Evolutionary conservation across 2,888 invertebrate species (phyloP), one percentile per base, ranked within the genome.

Genomic region (Boloria euphrosyne): DNA sequence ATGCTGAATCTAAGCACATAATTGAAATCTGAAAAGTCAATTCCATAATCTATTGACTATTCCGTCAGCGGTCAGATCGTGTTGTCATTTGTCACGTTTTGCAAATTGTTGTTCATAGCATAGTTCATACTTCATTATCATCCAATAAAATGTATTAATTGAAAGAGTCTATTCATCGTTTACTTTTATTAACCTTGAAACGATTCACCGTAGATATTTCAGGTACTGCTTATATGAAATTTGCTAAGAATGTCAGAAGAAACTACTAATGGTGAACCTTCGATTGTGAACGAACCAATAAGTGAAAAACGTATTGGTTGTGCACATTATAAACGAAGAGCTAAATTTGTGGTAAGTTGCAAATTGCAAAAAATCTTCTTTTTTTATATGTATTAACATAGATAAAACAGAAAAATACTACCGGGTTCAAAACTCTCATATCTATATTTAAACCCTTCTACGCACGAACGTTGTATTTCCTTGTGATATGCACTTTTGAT

Each of bases 291-390:
- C 53, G 86, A 84, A 68, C 72, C 77, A 70, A 79, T 73, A 66
- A 77, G 74, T 71, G 90, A 90, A 78, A 92, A 94, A 84, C 90
- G 93, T 27, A 87, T 94, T 73, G 97, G 97, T 67, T 97, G 97
- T 88, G 94, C 95, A 75, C 97, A 97, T 90, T 97, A 97, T 82
- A 96, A 96, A 84, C 93, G 97, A 78, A 95, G 96, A 84, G 96
- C 96, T 58, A 96, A 96, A 91, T 96, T 97, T 89, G 96, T 97
- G 92, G 97, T 97, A 92, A 94, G 95, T 92, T 68, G 13, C 52
- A 65, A 62, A 50, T 52, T 22, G 59, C 31, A 22, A 63, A 13
- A 13, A 43, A 62, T 49, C 51, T 57, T 60, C 14, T 60, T 66
- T 69, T 65, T 22, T 22, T 22, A 22, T 22, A 22, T 22, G 22